phyloP scores from a whole-genome alignment of 2,797 vertebrate species.

The Halcyon chelicuti region DNA sequence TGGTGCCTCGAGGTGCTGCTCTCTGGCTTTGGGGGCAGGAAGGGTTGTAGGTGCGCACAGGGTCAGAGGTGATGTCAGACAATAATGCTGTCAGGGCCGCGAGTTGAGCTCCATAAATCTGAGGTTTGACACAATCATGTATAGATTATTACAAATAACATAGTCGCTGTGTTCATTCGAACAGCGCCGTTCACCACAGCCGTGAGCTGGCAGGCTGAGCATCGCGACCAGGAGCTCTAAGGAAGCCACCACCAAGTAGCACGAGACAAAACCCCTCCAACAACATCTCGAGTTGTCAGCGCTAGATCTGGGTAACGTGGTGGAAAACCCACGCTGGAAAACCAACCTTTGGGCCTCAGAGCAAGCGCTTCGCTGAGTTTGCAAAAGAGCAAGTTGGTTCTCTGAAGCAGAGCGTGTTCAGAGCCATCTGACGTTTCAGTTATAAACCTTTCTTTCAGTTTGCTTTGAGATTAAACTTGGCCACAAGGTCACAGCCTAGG shows the following conservation, averaged over 20 bases:
- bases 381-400: background rate
- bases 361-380: rapidly evolving
- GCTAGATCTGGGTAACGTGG: background rate
- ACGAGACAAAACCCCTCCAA: background rate
- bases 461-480: conserved; percentile 27
- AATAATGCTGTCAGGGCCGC: rapidly evolving
- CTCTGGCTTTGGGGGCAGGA: background rate
- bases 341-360: background rate
- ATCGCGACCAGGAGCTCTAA: background rate
- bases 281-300: background rate
- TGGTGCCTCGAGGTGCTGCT: rapidly evolving
- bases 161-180: background rate
- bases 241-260: background rate
- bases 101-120: background rate
- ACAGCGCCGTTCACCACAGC: background rate
- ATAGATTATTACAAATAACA: background rate
- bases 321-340: background rate
- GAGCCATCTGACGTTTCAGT: background rate
- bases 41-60: rapidly evolving
- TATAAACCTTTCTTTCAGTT: background rate
- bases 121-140: background rate
- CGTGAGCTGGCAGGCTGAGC: rapidly evolving
- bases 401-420: background rate
- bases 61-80: background rate
- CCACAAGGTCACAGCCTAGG: conserved; percentile 4